phyloP scores from a whole-genome alignment of 2,888 invertebrate genomes.

The Anarsia innoxiella region DNA sequence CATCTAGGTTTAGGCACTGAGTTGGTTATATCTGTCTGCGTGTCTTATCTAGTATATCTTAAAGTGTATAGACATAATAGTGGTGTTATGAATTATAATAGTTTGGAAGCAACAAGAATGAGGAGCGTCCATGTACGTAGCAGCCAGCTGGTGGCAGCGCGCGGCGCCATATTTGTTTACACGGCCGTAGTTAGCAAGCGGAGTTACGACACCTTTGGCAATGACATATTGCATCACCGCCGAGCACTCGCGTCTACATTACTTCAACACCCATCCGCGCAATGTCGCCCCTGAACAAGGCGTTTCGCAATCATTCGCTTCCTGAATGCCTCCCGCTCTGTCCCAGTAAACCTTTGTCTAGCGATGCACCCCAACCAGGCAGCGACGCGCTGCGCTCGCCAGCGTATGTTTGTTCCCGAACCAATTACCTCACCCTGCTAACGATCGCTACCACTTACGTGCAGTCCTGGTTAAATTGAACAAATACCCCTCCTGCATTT shows the following conservation, averaged over 20 bases:
- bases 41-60: too few species aligned
- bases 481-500: conserved; percentile 90
- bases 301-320: too few species aligned
- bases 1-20: too few species aligned
- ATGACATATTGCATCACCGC: conserved; percentile 67
- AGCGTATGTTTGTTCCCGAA: background rate
- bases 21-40: too few species aligned
- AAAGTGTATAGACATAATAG: too few species aligned
- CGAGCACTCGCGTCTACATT: conserved; percentile 1
- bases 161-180: conserved; percentile 45
- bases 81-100: too few species aligned
- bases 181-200: conserved; percentile 22
- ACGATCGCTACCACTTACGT: conserved; percentile 97
- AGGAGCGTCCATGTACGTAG: background rate
- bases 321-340: background rate
- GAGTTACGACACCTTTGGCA: conserved; percentile 46
- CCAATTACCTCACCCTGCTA: background rate
- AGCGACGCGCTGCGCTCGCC: too few species aligned
- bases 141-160: conserved; percentile 21
- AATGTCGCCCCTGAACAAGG: conserved; percentile 2
- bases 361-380: background rate
- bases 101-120: too few species aligned
- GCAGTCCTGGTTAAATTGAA: conserved; percentile 98
- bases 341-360: background rate
- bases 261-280: background rate